phyloP scores from a whole-genome alignment of 1,140 invertebrate species.

The Leptopilina boulardi region DNA sequence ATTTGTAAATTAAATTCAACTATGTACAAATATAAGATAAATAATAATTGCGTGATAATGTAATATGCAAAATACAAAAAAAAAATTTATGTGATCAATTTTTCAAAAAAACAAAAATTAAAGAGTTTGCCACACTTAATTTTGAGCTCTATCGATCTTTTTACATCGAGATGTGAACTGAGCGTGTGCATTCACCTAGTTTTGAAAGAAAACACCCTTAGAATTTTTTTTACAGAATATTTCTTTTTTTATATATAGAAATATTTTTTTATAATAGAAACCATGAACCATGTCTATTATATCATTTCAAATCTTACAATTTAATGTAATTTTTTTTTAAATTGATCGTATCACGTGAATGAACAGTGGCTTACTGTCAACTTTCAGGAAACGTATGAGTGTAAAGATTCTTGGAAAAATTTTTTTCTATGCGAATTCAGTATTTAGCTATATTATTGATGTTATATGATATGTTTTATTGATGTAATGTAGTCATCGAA shows the following conservation, averaged over 20 bases:
- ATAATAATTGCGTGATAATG: background rate
- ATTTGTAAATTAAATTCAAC: no score
- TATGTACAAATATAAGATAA: background rate
- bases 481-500: background rate
- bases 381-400: background rate
- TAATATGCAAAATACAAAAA: background rate
- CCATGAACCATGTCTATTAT: no score
- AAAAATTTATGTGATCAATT: background rate
- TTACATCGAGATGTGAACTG: background rate
- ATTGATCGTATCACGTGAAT: background rate
- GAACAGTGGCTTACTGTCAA: background rate
- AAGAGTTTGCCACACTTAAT: background rate
- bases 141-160: conserved; percentile 8
- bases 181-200: conserved; percentile 6
- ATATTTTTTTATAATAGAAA: background rate
- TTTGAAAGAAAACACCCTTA: background rate
- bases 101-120: background rate
- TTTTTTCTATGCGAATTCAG: background rate
- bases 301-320: background rate
- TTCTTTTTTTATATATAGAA: background rate
- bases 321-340: background rate
- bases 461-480: background rate
- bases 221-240: no score
- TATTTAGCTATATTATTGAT: background rate
- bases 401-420: conserved; percentile 9